Base-by-base conservation (phyloP, 2,113 vertebrate species). In the Piprites chloris region DNA sequence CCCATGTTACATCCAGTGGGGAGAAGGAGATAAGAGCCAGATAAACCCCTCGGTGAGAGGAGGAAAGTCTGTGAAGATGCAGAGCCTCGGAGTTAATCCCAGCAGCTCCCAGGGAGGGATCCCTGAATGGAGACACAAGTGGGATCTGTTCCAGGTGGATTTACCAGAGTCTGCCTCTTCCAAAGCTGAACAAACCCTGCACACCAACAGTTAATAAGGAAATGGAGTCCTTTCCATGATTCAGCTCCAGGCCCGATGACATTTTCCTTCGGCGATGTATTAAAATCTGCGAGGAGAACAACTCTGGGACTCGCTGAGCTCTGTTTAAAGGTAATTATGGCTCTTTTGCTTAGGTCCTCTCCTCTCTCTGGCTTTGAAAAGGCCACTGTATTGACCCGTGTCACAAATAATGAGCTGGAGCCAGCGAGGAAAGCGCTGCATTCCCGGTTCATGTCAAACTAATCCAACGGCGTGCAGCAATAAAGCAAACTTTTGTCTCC, bases 201-300 rank as follows among this genome's bases (percentile, higher is more conserved):
- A 44, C 49, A 80, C 14, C 12, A 96, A 74, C 19, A 50, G 82
- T 81, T 90, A 82, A 90, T 6, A 8, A 39, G 19, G 50, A 46
- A 85, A 71, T 49, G 65, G 9, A 52, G 28, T 42, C 68, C 71
- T 83, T 93, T 22, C 47, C 58, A 72, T 50, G 56, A 87, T 86
- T 92, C 86, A 50, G 78, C 5, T 16, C 66, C 13, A 62, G 30
- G 32, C 65, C 58, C 28, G 69, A 72, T 91, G 92, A 91, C 90
- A 94, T 95, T 97, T 96, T 81, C 87, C 72, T 92, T 89, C 72
- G 66, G 44, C 12, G 2, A 59, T 28, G 65, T 49, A 73, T 61
- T 39, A 92, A 97, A 85, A 91, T 88, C 67, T 80, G 85, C 69
- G 73, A 68, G 63, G 74, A 77, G 94, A 96, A 97, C 28, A 44